Evolutionary conservation across 2,113 vertebrate species (phyloP), one percentile per base, ranked within the genome.

Genomic region (Morone chrysops): DNA sequence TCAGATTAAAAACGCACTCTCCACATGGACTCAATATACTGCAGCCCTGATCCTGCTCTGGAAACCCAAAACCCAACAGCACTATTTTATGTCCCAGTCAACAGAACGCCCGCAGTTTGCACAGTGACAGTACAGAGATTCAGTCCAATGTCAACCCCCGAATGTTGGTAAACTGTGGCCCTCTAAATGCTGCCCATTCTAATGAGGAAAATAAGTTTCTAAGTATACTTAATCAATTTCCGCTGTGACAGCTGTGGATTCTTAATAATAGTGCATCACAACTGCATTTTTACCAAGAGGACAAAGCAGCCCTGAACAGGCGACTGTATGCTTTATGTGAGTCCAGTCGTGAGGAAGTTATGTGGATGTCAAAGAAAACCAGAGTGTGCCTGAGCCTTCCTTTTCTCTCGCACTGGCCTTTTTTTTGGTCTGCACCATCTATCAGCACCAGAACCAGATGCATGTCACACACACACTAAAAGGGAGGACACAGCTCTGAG

Each of bases 21-120:
- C 94, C 95, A 95, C 94, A 96, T 96, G 95, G 94, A 95, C 93
- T 94, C 94, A 95, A 95, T 95, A 95, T 95, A 95, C 95, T 95
- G 86, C 87, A 92, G 92, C 84, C 89, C 94, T 92, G 94, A 92
- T 95, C 93, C 92, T 71, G 87, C 90, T 91, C 92, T 95, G 90
- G 92, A 95, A 95, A 95, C 93, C 94, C 90, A 94, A 94, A 94
- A 95, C 93, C 94, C 90, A 92, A 94, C 92, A 93, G 93, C 92
- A 91, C 95, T 95, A 94, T 94, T 95, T 95, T 95, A 93, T 92
- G 90, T 92, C 92, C 85, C 85, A 92, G 93, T 96, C 94, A 94
- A 96, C 94, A 96, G 87, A 94, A 93, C 89, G 85, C 87, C 88
- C 72, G 81, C 92, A 92, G 92, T 95, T 94, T 92, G 92, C 90